Evolutionary conservation across 2,113 vertebrate genomes (phyloP).

Genomic region (Pedetes capensis): DNA sequence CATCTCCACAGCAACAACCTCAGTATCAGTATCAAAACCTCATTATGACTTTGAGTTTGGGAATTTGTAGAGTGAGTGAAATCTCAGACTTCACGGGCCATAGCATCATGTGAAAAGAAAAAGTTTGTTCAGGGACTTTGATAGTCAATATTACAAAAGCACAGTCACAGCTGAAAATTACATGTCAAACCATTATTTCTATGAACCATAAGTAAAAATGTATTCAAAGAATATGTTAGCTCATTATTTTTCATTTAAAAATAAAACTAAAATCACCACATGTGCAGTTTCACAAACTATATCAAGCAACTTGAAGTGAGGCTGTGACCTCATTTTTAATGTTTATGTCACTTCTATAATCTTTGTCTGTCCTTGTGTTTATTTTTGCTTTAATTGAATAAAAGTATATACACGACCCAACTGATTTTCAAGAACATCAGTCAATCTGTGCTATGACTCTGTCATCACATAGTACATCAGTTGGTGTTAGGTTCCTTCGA

Average conservation of each 20-base stretch:
- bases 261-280: background rate
- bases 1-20: constrained; percentile 35
- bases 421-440: background rate
- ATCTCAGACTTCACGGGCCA: background rate
- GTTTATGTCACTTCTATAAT: background rate
- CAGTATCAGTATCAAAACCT: background rate
- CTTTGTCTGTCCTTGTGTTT: background rate
- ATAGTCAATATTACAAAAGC: background rate
- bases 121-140: background rate
- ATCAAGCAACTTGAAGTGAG: background rate
- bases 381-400: constrained; percentile 15
- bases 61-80: background rate
- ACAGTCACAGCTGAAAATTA: background rate
- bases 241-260: background rate
- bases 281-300: background rate
- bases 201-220: background rate
- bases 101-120: background rate
- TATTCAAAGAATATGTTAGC: background rate
- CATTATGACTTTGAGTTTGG: background rate
- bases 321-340: background rate
- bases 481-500: no score
- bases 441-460: background rate
- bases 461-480: background rate
- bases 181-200: background rate
- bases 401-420: background rate